Conservation (phyloP, 2,113 vertebrate species). For the Petroica traversi region DNA sequence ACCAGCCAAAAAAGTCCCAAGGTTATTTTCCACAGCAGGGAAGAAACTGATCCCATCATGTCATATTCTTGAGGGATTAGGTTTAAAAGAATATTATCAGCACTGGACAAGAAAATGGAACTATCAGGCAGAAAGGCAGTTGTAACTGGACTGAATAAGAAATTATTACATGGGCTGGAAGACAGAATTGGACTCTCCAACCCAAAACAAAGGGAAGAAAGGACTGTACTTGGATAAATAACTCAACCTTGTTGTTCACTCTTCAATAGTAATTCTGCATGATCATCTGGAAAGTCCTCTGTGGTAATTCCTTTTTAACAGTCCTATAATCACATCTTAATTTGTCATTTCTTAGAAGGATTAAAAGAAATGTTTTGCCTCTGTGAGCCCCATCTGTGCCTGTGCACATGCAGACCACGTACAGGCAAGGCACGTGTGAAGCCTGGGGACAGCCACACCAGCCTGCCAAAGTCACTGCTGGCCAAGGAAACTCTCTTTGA, state of each 20-base stretch:
- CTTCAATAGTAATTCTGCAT: slow-evolving; percentile 9
- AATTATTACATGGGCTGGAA: neutral
- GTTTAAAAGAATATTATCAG: neutral
- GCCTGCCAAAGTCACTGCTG: neutral
- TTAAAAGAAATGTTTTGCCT: slow-evolving; percentile 13
- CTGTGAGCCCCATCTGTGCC: slow-evolving; percentile 27
- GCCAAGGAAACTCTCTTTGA: neutral
- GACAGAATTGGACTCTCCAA: neutral
- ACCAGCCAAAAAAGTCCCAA: neutral
- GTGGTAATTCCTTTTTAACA: slow-evolving; percentile 38
- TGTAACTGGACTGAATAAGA: neutral
- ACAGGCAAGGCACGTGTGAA: neutral
- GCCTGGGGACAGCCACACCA: neutral
- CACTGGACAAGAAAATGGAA: neutral
- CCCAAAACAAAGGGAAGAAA: neutral
- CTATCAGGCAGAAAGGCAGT: neutral
- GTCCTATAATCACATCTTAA: slow-evolving; percentile 48
- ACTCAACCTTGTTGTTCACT: slow-evolving; percentile 8
- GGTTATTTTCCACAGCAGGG: neutral
- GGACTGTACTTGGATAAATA: neutral
- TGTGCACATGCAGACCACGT: neutral
- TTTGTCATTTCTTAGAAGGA: slow-evolving; percentile 54
- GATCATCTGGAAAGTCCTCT: slow-evolving; percentile 54
- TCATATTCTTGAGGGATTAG: neutral
- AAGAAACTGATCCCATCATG: neutral